A percentile compares a stretch with the other conserved stretches of the same genome.
Evolutionary conservation across 2,113 vertebrate genomes (phyloP).

Genomic region (Syrrhaptes paradoxus): DNA sequence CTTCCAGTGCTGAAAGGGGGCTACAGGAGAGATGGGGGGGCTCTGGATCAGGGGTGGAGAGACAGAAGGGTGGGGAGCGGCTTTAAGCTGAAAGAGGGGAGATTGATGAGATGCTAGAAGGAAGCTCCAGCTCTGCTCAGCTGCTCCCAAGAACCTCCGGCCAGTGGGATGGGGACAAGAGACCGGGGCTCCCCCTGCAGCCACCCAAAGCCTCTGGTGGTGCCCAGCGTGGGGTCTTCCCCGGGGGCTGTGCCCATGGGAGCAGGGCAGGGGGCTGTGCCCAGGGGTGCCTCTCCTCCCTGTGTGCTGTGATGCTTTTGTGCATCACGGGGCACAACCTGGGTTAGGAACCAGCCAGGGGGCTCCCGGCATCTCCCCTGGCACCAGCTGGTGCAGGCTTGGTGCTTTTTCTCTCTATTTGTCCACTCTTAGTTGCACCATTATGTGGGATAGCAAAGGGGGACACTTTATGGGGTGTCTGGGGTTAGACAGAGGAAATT

Average conservation of each 20-base stretch:
- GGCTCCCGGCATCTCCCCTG: not conserved
- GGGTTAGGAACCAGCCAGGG: not conserved
- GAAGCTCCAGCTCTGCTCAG: not conserved
- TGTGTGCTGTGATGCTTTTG: not conserved
- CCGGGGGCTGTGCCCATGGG: fast-evolving
- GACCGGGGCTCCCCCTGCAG: not conserved
- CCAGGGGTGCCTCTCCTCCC: not conserved
- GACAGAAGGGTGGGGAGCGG: no score
- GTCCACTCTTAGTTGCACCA: not conserved
- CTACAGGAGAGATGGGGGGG: no score
- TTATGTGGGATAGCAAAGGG: not conserved
- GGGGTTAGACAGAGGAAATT: not conserved
- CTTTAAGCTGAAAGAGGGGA: no score
- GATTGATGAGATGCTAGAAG: no score
- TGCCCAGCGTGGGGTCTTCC: not conserved
- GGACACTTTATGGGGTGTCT: not conserved
- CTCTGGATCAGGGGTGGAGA: no score
- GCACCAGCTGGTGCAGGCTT: not conserved
- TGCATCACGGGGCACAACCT: not conserved
- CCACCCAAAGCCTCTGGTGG: not conserved
- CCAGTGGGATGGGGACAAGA: fast-evolving
- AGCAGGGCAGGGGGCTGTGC: not conserved
- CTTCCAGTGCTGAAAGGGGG: no score
- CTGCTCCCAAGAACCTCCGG: fast-evolving
- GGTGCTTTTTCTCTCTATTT: not conserved